These are phyloP conservation scores for Heliothis subflexa DNA, from an alignment of 1,140 invertebrate genomes.

Conservation along the genomic window DNA sequence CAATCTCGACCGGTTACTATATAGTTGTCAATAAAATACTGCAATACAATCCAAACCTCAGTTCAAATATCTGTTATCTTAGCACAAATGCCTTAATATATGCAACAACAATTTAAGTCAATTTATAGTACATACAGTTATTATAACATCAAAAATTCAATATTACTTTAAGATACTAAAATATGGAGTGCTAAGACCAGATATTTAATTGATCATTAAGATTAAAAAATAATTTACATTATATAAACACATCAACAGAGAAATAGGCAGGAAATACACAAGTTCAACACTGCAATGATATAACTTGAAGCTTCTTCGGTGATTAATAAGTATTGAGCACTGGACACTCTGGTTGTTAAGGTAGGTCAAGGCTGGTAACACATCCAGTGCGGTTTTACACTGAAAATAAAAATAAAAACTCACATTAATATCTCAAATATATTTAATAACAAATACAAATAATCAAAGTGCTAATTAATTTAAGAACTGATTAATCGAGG, in stretches of 20 bases:
- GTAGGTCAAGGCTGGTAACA: conserved; percentile 62
- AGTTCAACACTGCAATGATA: conserved; percentile 71
- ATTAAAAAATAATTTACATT: conserved; percentile 67
- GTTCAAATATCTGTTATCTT: conserved; percentile 71
- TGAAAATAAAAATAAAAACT: conserved; percentile 66
- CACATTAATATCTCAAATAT: conserved; percentile 22
- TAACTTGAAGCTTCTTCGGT: conserved; percentile 71
- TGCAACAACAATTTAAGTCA: conserved; percentile 46
- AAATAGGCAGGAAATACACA: conserved; percentile 66
- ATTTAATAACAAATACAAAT: conserved; percentile 28
- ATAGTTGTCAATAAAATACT: conserved; percentile 77
- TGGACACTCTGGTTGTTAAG: conserved; percentile 59
- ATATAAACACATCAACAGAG: conserved; percentile 73
- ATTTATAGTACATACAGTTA: conserved; percentile 22
- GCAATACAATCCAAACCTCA: conserved; percentile 74
- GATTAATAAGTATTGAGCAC: conserved; percentile 69
- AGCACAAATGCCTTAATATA: conserved; percentile 68
- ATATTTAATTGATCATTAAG: conserved; percentile 70
- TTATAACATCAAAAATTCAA: conserved; percentile 34
- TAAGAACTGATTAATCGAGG: background rate
- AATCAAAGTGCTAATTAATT: conserved; percentile 19
- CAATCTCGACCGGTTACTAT: conserved; percentile 66
- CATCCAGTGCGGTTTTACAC: conserved; percentile 72
- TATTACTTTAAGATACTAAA: conserved; percentile 28
- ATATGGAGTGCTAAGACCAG: conserved; percentile 73